These are phyloP conservation scores for Anticlea derivata DNA, from an alignment of 2,888 invertebrate species.

Conservation along the genomic window DNA sequence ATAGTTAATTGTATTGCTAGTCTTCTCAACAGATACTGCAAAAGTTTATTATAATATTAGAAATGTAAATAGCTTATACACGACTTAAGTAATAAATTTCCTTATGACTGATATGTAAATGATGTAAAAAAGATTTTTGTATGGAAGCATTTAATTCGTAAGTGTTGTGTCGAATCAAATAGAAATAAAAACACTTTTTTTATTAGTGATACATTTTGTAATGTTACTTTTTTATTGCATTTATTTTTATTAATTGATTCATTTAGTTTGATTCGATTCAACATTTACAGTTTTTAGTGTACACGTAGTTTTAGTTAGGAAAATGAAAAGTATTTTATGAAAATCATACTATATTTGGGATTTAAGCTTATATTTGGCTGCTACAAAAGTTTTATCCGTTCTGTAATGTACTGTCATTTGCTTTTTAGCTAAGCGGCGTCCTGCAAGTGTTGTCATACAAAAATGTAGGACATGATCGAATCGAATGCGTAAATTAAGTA, in stretches of 20 bases:
- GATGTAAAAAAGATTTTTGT: slow-evolving; percentile 54
- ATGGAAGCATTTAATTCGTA: slow-evolving; percentile 38
- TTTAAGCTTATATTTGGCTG: slow-evolving; percentile 24
- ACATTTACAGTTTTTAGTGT: slow-evolving; percentile 31
- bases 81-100: slow-evolving; percentile 50
- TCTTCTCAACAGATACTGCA: slow-evolving; percentile 28
- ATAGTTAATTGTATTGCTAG: slow-evolving; percentile 34
- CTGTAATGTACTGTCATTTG: slow-evolving; percentile 24
- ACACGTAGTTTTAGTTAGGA: slow-evolving; percentile 35
- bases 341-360: slow-evolving; percentile 24
- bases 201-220: slow-evolving; percentile 21
- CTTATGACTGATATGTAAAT: slow-evolving; percentile 75
- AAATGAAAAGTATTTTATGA: slow-evolving; percentile 36
- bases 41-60: slow-evolving; percentile 28
- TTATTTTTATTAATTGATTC: slow-evolving; percentile 19
- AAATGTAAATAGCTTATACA: slow-evolving; percentile 47
- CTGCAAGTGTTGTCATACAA: slow-evolving; percentile 15
- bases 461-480: slow-evolving; percentile 11
- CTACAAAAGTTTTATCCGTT: slow-evolving; percentile 16
- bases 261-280: slow-evolving; percentile 30
- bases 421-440: slow-evolving; percentile 25
- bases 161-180: slow-evolving; percentile 34
- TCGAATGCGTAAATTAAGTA: slow-evolving; percentile 8
- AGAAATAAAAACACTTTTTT: slow-evolving; percentile 7
- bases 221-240: slow-evolving; percentile 18